Evolutionary conservation across 1,140 invertebrate genomes (phyloP), one percentile per base, ranked within the genome.

Genomic region (Drosophila bocki): DNA sequence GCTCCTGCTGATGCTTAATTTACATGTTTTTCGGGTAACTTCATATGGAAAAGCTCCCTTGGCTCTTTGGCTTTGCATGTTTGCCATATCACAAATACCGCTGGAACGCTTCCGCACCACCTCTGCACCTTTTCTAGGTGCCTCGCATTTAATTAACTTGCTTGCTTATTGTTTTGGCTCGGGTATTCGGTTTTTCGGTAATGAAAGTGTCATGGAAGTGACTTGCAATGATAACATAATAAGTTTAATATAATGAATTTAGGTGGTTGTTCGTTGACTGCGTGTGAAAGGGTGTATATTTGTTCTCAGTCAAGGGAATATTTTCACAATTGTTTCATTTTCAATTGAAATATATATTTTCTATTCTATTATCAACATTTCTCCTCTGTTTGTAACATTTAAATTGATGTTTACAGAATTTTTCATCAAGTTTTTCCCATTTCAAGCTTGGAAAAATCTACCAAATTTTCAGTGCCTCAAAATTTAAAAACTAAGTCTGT

Each of bases 141-240:
- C 79, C 83, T 88, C 79, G 75, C 80, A 88, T 81, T 87, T 88
- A 84, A 88, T 84, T 88, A 90, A 78, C 60, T 80, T 74, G 51
- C 26, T 44, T 50, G 26, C 47, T 44, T 64, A 50, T 58, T 64
- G 48, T 57, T 54, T 78, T 44, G 37, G 63, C 42, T 12, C n/a
- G 13, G 29, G 57, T 59, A 35, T 57, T 53, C 57, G 17, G 22
- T 35, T 74, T 54, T 33, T 37, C 37, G 50, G 19, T 33, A 48
- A 53, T 51, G 42, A 65, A 62, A 75, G 64, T 72, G 65, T 56
- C 58, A 74, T 83, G 63, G 58, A 88, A 88, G 80, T 90, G 85
- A 87, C 80, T 87, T 84, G 85, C 85, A 74, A 75, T 86, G 70
- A 80, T 82, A 87, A 71, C 67, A 65, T 79, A 87, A 86, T 86